Percentiles rank a stretch among this genome's conserved stretches.
These are phyloP conservation scores for Zaprionus africanus DNA, from an alignment of 1,140 invertebrate species.

Conservation along the genomic window DNA sequence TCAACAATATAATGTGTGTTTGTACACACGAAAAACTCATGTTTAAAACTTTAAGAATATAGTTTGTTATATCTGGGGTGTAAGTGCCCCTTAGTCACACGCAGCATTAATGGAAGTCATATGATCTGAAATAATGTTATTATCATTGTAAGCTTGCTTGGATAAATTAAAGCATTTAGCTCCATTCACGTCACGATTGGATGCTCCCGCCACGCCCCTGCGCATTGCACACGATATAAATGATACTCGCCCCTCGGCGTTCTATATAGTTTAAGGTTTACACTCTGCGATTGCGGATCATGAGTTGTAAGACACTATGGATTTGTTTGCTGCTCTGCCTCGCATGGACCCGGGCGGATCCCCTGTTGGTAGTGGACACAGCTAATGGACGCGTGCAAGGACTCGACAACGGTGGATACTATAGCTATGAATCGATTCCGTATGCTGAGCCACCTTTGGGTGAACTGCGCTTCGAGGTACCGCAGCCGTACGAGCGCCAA, in stretches of 20 bases:
- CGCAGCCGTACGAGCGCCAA: slow-evolving; percentile 74
- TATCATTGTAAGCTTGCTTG: neutral
- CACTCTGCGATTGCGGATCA: slow-evolving; percentile 1
- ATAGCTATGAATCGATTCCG: slow-evolving; percentile 80
- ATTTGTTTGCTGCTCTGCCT: neutral
- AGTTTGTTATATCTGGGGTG: neutral
- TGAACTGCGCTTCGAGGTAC: slow-evolving; percentile 22
- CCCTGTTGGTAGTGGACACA: slow-evolving; percentile 43
- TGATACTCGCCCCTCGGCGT: neutral
- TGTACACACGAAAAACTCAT: too few species aligned
- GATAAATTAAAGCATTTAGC: neutral
- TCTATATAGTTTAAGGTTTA: neutral
- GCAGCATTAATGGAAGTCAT: neutral
- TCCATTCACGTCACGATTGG: neutral
- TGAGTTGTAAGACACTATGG: neutral
- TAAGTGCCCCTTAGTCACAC: neutral
- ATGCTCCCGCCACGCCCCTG: slow-evolving; percentile 3
- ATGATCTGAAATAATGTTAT: slow-evolving; percentile 1
- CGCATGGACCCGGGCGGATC: neutral
- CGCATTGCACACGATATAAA: neutral
- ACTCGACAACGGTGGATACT: slow-evolving; percentile 84
- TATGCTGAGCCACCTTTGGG: slow-evolving; percentile 21
- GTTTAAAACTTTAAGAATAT: neutral
- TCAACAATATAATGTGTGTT: too few species aligned
- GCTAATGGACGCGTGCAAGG: slow-evolving; percentile 82